Conservation (phyloP, 1,140 invertebrate genomes). For the Venturia canescens region DNA sequence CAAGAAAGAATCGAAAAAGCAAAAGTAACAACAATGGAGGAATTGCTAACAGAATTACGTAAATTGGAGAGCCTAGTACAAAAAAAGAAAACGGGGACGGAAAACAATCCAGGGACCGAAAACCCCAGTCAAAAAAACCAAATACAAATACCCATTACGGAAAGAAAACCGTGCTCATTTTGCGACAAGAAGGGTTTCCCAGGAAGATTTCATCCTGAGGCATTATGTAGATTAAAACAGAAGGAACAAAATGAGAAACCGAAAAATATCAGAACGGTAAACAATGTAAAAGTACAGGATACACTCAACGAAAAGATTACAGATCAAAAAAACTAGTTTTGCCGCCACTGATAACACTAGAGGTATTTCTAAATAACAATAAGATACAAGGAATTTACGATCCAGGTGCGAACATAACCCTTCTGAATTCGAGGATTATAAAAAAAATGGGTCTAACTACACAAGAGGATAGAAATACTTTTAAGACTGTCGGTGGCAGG, state of each 20-base stretch:
- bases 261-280: slow-evolving; percentile 46
- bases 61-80: slow-evolving; percentile 39
- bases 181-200: slow-evolving; percentile 64
- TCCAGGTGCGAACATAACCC: slow-evolving; percentile 59
- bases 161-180: slow-evolving; percentile 55
- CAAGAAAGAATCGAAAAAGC: slow-evolving; percentile 43
- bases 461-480: slow-evolving; percentile 39
- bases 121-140: slow-evolving; percentile 38
- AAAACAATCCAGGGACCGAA: slow-evolving; percentile 25
- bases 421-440: slow-evolving; percentile 60
- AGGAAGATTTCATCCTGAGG: slow-evolving; percentile 58
- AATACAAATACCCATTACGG: slow-evolving; percentile 27
- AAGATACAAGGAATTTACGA: slow-evolving; percentile 58
- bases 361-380: slow-evolving; percentile 57
- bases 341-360: slow-evolving; percentile 64
- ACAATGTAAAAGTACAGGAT: slow-evolving; percentile 23
- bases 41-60: slow-evolving; percentile 41
- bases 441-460: slow-evolving; percentile 33
- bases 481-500: slow-evolving; percentile 55
- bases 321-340: slow-evolving; percentile 66
- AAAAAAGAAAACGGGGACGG: slow-evolving; percentile 21
- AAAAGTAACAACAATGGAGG: slow-evolving; percentile 36
- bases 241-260: slow-evolving; percentile 40
- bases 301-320: slow-evolving; percentile 54
- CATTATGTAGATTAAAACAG: slow-evolving; percentile 59